Evolutionary conservation across 2,113 vertebrate genomes (phyloP).

Genomic region (Sinosuthora webbiana): DNA sequence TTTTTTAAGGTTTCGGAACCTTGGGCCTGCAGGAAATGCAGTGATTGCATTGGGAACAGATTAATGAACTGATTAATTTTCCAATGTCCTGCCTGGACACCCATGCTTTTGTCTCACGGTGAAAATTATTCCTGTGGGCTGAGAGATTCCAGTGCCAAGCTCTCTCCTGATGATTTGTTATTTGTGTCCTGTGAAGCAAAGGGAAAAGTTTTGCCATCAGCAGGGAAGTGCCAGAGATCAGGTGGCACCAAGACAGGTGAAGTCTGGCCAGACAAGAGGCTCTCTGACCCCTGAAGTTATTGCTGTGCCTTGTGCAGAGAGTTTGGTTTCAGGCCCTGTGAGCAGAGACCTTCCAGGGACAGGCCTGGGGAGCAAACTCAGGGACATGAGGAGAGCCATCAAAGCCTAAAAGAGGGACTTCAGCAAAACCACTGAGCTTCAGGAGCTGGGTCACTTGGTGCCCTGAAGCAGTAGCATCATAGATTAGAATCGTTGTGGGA

Average conservation of each 20-base stretch:
- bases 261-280: background rate
- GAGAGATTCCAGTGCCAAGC: background rate
- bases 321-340: background rate
- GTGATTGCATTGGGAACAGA: background rate
- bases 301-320: background rate
- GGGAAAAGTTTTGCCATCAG: background rate
- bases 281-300: background rate
- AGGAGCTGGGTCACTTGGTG: background rate
- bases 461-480: background rate
- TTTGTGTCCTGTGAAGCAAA: background rate
- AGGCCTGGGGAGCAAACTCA: background rate
- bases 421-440: background rate
- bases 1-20: background rate
- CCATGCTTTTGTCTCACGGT: background rate
- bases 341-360: background rate
- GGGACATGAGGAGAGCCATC: rapidly evolving
- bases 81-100: background rate
- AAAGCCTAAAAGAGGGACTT: background rate
- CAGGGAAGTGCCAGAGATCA: background rate
- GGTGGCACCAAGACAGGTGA: background rate
- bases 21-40: background rate
- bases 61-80: background rate
- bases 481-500: background rate
- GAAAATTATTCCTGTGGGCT: background rate
- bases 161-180: background rate